A percentile compares a stretch with the other conserved stretches of the same genome.
These are phyloP conservation scores for Odontophorus gujanensis DNA, from an alignment of 2,113 vertebrate species.

Conservation along the genomic window DNA sequence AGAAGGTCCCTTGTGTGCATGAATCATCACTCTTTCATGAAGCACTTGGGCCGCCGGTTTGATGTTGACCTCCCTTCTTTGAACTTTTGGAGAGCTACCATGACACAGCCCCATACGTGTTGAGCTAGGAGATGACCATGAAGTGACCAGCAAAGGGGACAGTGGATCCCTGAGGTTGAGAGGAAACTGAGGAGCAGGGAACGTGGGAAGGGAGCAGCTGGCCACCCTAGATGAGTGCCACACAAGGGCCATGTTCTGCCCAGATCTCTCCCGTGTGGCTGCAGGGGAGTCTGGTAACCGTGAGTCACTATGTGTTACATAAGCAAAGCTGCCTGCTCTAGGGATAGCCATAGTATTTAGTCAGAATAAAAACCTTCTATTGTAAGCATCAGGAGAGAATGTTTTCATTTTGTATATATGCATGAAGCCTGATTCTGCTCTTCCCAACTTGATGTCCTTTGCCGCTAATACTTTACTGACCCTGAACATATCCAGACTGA, in stretches of 20 bases:
- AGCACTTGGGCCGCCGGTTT: fast-evolving
- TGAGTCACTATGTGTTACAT: not conserved
- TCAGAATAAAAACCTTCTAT: not conserved
- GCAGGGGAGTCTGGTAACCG: not conserved
- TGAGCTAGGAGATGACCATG: not conserved
- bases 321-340: not conserved
- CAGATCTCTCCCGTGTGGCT: not conserved
- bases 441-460: not conserved
- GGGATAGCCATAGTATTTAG: not conserved
- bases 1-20: fast-evolving
- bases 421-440: not conserved
- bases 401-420: not conserved
- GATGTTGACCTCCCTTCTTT: not conserved
- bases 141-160: not conserved
- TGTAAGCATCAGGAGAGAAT: not conserved
- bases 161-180: not conserved
- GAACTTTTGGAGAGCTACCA: not conserved
- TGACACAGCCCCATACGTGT: fast-evolving
- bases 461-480: not conserved
- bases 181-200: not conserved
- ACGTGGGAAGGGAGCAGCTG: not conserved
- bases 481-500: not conserved
- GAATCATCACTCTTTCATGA: not conserved
- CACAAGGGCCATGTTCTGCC: not conserved
- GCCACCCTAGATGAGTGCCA: not conserved